These are phyloP conservation scores for Isotomurus palustris DNA, from an alignment of 2,888 invertebrate species.

Conservation along the genomic window DNA sequence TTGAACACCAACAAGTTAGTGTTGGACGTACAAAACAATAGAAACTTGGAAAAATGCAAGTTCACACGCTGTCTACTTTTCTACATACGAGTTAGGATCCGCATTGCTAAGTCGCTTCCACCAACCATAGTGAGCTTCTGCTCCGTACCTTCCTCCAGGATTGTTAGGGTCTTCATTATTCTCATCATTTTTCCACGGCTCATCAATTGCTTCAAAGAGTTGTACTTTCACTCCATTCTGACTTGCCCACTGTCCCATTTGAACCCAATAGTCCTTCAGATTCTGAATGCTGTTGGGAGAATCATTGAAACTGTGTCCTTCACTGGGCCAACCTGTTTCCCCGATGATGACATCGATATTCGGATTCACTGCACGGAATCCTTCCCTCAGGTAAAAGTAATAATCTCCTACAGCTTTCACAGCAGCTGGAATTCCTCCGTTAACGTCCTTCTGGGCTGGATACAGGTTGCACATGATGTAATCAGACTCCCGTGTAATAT, in stretches of 20 bases:
- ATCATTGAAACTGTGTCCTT: slow-evolving; percentile 19
- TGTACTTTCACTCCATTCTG: slow-evolving; percentile 18
- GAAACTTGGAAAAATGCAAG: neutral
- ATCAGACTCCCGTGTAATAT: slow-evolving; percentile 16
- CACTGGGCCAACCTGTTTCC: slow-evolving; percentile 26
- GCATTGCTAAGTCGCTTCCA: slow-evolving; percentile 18
- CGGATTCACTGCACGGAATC: slow-evolving; percentile 13
- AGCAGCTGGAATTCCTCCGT: neutral
- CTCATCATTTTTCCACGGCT: slow-evolving; percentile 27
- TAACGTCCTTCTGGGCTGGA: neutral
- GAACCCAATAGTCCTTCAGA: slow-evolving; percentile 18
- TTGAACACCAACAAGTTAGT: neutral
- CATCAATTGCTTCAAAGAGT: slow-evolving; percentile 34
- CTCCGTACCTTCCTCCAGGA: slow-evolving; percentile 10
- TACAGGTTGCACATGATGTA: slow-evolving; percentile 17
- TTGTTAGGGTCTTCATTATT: slow-evolving; percentile 5
- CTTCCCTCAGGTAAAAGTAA: neutral
- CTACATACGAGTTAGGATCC: slow-evolving; percentile 15
- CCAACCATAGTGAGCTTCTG: slow-evolving; percentile 27
- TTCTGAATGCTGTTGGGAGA: slow-evolving; percentile 11
- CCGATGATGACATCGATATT: slow-evolving; percentile 19
- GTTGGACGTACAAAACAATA: neutral
- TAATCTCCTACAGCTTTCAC: neutral
- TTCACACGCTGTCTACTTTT: slow-evolving; percentile 13
- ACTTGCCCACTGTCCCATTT: slow-evolving; percentile 17